Evolutionary conservation across 30 jellyfish, hydroid and myxozoan species (phyloP).

Genomic region (Chrysaora quinquecirrha): DNA sequence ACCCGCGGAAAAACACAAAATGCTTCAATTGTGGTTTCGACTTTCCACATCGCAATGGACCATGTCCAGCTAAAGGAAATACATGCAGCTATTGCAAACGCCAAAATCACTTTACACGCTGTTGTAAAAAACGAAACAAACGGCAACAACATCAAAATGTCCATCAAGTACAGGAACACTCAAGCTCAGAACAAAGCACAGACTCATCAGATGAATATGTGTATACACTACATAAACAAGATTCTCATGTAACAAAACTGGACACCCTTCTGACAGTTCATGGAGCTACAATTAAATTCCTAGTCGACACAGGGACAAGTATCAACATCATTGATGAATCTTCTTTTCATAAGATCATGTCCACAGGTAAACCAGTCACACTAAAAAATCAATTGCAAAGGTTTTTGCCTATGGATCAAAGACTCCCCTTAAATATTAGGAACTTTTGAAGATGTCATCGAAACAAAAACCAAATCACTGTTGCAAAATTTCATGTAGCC

Average conservation of each 20-base stretch:
- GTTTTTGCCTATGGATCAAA: constrained; percentile 24
- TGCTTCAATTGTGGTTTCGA: constrained; percentile 61
- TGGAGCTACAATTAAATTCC: constrained; percentile 15
- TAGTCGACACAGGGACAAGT: constrained; percentile 53
- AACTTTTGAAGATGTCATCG: constrained; percentile 1
- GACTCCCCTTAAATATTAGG: neutral
- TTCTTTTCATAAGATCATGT: neutral
- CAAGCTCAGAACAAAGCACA: constrained; percentile 54
- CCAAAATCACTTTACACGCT: constrained; percentile 60
- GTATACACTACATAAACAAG: constrained; percentile 10
- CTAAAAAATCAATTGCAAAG: neutral
- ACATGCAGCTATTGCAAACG: constrained; percentile 45
- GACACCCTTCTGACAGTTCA: constrained; percentile 20
- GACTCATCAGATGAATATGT: constrained; percentile 26
- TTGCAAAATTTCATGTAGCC: constrained; percentile 21
- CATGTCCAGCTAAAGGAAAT: constrained; percentile 58
- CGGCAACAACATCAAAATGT: neutral
- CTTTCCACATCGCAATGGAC: constrained; percentile 45
- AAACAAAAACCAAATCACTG: constrained; percentile 23
- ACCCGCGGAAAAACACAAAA: neutral
- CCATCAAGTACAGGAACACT: constrained; percentile 24
- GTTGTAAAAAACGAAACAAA: constrained; percentile 1
- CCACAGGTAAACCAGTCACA: constrained; percentile 28
- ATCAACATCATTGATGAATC: constrained; percentile 12
- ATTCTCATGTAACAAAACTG: constrained; percentile 27